Base-by-base conservation (phyloP, 2,113 vertebrate species). In the Aix galericulata region DNA sequence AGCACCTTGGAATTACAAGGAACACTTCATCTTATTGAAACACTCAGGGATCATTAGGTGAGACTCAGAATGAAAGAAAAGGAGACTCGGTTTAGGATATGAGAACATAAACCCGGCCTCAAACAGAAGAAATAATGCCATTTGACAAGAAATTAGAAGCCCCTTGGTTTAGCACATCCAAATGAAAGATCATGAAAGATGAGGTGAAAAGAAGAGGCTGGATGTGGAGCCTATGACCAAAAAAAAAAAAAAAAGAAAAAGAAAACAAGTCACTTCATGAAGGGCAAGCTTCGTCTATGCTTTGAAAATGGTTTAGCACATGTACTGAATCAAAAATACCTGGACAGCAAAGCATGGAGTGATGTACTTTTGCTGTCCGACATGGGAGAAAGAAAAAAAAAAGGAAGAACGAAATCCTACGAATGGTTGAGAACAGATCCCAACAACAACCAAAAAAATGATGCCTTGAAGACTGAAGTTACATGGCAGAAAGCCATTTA, bases 171-270 rank as follows among this genome's bases (percentile, higher is more conserved):
- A 96, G 82, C 74, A 91, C 66, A 82, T 95, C 93, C 97, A 97
- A 96, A 96, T 82, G 95, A 97, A 97, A 96, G 94, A 96, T 89
- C 75, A 87, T 95, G 95, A 95, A 93, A 93, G 97, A 96, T 94
- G 95, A 97, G 66, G 55, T 77, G 74, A 95, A 95, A 95, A 97
- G 89, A 94, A 96, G 94, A 96, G 63, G 87, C 66, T 96, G 79
- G 95, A 96, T 93, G 92, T 42, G 18, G 59, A 94, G 67, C 58
- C 91, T 75, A 75, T 78, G 90, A 40, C 0, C 2, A 25, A 88
- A 82, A 88, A 55, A 26, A 69, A 32, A 60, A 14, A 38, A 44
- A 6, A 62, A 67, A 20, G 1, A 22, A 88, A 82, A 86, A 46
- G 29, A 76, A 42, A 75, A 55, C 27, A 46, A 7, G 40, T 44